phyloP scores from a whole-genome alignment of 2,113 vertebrate genomes.

The Myanophis thanlyinensis region DNA sequence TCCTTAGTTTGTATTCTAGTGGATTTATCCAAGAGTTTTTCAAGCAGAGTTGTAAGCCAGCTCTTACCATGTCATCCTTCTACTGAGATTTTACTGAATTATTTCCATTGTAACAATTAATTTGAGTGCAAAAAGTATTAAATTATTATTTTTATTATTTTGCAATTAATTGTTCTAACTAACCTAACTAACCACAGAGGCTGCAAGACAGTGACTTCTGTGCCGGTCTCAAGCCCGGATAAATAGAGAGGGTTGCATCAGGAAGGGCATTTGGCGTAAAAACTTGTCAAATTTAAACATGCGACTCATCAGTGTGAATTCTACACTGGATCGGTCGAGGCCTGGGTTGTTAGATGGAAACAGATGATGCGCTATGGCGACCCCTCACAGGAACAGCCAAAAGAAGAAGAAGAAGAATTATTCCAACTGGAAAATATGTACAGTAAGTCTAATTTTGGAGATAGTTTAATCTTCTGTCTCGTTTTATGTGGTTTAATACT shows the following conservation, averaged over 20 bases:
- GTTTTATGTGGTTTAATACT: background rate
- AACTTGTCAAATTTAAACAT: no score
- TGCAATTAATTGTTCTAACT: background rate
- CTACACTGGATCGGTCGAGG: no score
- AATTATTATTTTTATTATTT: background rate
- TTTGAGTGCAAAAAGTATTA: background rate
- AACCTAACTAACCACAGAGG: no score
- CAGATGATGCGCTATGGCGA: no score
- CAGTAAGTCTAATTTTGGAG: background rate
- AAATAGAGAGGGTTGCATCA: no score
- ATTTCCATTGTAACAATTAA: background rate
- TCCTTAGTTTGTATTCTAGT: background rate
- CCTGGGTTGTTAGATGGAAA: no score
- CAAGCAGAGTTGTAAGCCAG: background rate
- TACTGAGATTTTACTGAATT: background rate
- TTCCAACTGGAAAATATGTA: background rate
- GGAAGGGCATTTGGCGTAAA: no score
- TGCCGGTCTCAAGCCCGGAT: no score
- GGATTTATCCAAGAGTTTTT: background rate
- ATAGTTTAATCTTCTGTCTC: background rate
- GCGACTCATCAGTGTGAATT: no score
- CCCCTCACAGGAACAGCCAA: no score
- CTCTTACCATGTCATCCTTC: background rate
- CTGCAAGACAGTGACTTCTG: no score
- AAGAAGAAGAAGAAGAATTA: no score